Base-by-base conservation (phyloP, 1,140 invertebrate genomes). In the Leptinotarsa lineolata region DNA sequence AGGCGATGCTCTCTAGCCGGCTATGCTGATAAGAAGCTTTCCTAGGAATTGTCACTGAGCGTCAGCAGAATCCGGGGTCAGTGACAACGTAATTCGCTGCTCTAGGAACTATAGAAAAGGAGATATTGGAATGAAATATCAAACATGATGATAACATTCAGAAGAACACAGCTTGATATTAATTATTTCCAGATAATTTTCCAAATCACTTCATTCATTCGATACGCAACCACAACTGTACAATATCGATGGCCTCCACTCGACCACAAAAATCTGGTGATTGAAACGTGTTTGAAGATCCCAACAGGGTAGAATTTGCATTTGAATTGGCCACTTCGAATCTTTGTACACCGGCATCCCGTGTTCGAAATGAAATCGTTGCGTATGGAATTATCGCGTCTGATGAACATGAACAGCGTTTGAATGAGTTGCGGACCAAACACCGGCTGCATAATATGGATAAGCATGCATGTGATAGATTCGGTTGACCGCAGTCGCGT, bases 361-460 rank as follows among this genome's bases (percentile, higher is more conserved):
- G n/a, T 54, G 48, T 54, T 54, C 13, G 48, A 54, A 54, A 54
- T 54, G 48, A 54, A 54, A 54, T 54, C 48, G n/a, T 15, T 54
- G 48, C 48, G 48, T 54, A 18, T 18, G 15, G 48, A 54, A 54
- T 54, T 54, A 54, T 54, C n/a, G 48, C 48, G n/a, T 54, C 48
- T n/a, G 16, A 54, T 54, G 48, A 54, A 54, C 48, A 54, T 18
- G 48, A 54, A 54, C 48, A 39, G 30, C 30, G n/a, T 54, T 54
- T 54, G 48, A 54, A 54, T 54, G 48, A 54, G 48, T 54, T n/a
- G 48, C 48, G 48, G 48, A 54, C 48, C 48, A 54, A 54, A 54
- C 48, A 54, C 48, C n/a, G 48, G 48, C 48, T 54, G 48, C 48
- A 54, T 54, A 54, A 54, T 54, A 54, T 54, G 48, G 48, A 54